phyloP scores from a whole-genome alignment of 2,797 vertebrate genomes.

The Acestrorhynchus altus region DNA sequence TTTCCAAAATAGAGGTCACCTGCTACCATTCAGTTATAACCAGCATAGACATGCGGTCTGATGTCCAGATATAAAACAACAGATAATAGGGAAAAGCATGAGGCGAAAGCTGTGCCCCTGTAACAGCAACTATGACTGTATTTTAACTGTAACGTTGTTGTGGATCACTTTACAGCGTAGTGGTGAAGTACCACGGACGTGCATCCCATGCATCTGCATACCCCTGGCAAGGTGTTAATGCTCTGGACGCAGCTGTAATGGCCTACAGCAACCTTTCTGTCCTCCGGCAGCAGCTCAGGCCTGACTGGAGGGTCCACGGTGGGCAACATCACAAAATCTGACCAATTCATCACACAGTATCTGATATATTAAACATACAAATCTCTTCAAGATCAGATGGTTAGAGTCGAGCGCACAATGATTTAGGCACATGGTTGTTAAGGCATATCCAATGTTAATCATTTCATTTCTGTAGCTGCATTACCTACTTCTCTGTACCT shows the following conservation, averaged over 20 bases:
- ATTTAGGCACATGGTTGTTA: too few relatives aligned
- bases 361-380: too few relatives aligned
- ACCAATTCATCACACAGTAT: too few relatives aligned
- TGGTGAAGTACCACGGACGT: slow-evolving; percentile 86
- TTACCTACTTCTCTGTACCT: too few relatives aligned
- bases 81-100: too few relatives aligned
- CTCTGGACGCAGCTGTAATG: slow-evolving; percentile 88
- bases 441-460: too few relatives aligned
- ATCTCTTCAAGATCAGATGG: too few relatives aligned
- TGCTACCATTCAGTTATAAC: neutral
- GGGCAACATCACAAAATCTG: slow-evolving; percentile 15
- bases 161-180: slow-evolving; percentile 72
- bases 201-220: slow-evolving; percentile 87
- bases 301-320: slow-evolving; percentile 88
- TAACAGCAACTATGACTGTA: neutral
- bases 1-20: neutral
- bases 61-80: neutral
- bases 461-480: too few relatives aligned
- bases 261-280: slow-evolving; percentile 89
- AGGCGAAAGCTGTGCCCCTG: too few relatives aligned
- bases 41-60: neutral
- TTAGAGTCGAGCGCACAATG: too few relatives aligned
- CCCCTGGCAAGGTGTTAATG: slow-evolving; percentile 89
- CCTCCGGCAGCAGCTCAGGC: slow-evolving; percentile 89
- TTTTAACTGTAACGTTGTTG: neutral